A percentile compares a stretch with the other conserved stretches of the same genome.
phyloP scores from a whole-genome alignment of 1,140 invertebrate species.

The Dendrolimus kikuchii region DNA sequence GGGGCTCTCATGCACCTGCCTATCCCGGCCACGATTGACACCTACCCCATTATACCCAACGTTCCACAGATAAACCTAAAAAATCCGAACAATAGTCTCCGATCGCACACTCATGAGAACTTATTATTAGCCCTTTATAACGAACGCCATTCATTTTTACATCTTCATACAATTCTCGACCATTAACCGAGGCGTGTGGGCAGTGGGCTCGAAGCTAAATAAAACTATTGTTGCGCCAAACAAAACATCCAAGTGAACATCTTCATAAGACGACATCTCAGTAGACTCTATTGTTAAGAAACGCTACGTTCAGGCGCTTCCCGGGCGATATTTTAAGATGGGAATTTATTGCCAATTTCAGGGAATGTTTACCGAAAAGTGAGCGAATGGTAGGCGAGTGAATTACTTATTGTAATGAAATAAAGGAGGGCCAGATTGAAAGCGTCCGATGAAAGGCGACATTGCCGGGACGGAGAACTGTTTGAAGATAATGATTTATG shows the following conservation, averaged over 20 bases:
- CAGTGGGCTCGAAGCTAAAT: conserved; percentile 62
- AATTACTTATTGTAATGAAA: conserved; percentile 67
- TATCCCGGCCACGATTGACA: conserved; percentile 58
- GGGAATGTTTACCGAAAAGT: conserved; percentile 60
- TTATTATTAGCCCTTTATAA: conserved; percentile 68
- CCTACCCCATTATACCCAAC: conserved; percentile 61
- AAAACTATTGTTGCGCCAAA: conserved; percentile 66
- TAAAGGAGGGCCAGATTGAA: conserved; percentile 63
- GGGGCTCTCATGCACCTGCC: conserved; percentile 53
- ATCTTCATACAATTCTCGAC: conserved; percentile 62
- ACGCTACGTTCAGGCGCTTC: conserved; percentile 29
- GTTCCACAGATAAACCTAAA: conserved; percentile 33
- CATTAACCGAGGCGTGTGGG: conserved; percentile 67
- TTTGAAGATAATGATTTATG: conserved; percentile 70
- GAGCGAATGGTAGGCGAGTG: conserved; percentile 58
- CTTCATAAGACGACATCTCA: conserved; percentile 62
- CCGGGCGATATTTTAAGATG: conserved; percentile 43
- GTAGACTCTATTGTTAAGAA: conserved; percentile 44
- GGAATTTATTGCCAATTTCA: conserved; percentile 67
- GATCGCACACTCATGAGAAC: conserved; percentile 60
- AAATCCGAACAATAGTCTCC: conserved; percentile 57
- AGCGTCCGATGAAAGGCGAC: conserved; percentile 59
- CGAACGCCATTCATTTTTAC: conserved; percentile 58
- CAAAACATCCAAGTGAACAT: conserved; percentile 66
- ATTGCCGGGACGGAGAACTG: conserved; percentile 34